phyloP scores from a whole-genome alignment of 2,113 vertebrate species.

The Cyphomyrus discorhynchus region DNA sequence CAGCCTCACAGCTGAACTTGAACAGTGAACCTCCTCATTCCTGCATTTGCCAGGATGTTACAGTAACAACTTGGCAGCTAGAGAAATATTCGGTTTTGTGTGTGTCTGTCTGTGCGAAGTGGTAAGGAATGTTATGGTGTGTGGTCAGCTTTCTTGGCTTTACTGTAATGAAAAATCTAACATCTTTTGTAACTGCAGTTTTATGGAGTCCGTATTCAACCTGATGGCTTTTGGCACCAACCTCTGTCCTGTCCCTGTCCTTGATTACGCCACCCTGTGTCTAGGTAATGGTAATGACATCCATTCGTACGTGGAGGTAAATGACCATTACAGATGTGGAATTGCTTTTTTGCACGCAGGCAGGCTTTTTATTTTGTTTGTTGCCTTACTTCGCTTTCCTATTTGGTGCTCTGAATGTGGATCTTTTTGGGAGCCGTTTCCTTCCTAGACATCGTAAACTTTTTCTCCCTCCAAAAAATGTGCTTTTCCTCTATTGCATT shows the following conservation, averaged over 20 bases:
- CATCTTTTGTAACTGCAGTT: not conserved
- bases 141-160: not conserved
- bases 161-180: not conserved
- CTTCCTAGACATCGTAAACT: slow-evolving; percentile 14
- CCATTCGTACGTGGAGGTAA: not conserved
- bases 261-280: not conserved
- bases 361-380: not conserved
- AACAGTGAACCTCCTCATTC: not conserved
- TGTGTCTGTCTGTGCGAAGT: not conserved
- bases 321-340: slow-evolving; percentile 5
- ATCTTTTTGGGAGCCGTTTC: not conserved
- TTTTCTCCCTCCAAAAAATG: not conserved
- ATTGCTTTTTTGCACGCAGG: not conserved
- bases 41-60: not conserved
- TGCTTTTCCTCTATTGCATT: not conserved
- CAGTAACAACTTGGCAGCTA: not conserved
- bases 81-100: not conserved
- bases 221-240: not conserved
- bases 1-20: not conserved
- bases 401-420: not conserved
- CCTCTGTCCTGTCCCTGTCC: not conserved
- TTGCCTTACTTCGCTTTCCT: not conserved
- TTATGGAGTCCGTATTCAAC: not conserved
- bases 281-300: not conserved
- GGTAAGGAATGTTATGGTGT: not conserved